A percentile compares a stretch with the other conserved stretches of the same genome.
Evolutionary conservation across 2,113 vertebrate species (phyloP).

Genomic region (Speoplatyrhinus poulsoni): DNA sequence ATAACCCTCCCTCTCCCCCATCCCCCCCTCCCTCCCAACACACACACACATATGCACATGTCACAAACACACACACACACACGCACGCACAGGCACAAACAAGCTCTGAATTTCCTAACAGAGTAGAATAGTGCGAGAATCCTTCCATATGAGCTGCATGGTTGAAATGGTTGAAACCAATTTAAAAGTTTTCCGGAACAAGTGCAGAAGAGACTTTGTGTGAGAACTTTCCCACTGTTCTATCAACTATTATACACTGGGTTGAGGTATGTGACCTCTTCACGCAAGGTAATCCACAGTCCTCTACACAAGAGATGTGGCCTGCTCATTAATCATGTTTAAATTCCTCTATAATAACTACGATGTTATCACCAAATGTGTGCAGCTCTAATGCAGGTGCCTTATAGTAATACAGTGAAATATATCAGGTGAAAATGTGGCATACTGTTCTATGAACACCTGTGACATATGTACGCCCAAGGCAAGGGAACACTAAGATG

Average conservation of each 20-base stretch:
- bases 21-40: not conserved
- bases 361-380: no score
- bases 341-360: no score
- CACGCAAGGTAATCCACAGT: not conserved
- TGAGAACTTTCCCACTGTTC: not conserved
- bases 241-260: not conserved
- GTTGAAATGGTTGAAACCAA: constrained; percentile 4
- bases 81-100: not conserved
- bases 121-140: not conserved
- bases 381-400: no score
- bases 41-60: not conserved
- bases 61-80: not conserved
- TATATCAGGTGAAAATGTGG: no score
- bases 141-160: not conserved
- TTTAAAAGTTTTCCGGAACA: not conserved
- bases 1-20: constrained; percentile 11
- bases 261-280: not conserved
- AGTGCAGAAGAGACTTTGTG: not conserved
- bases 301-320: not conserved
- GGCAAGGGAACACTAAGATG: not conserved
- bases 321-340: no score
- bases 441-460: not conserved
- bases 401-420: no score
- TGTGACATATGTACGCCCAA: not conserved
- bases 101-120: not conserved